Conservation (phyloP, 2,113 vertebrate species). For the Sterrhoptilus dennistouni region DNA sequence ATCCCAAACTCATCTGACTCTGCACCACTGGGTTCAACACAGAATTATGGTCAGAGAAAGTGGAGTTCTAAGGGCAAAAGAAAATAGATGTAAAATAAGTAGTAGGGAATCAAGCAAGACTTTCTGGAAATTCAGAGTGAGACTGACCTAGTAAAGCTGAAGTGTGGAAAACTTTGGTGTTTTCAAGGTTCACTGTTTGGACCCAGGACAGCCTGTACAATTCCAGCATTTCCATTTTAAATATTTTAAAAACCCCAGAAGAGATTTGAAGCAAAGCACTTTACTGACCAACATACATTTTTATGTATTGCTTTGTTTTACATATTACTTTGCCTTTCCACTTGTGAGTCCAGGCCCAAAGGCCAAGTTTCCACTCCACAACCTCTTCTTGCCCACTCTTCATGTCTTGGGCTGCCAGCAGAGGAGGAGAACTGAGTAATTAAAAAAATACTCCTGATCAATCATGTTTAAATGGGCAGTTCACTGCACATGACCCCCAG, state of each 20-base stretch:
- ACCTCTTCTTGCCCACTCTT: not conserved
- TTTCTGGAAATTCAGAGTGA: not conserved
- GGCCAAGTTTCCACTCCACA: not conserved
- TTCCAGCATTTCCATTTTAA: not conserved
- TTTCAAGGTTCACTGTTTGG: not conserved
- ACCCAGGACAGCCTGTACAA: not conserved
- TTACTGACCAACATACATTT: not conserved
- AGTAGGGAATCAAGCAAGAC: not conserved
- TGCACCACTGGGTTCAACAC: not conserved
- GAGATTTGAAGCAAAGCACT: not conserved
- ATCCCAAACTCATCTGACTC: not conserved
- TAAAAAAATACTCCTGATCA: not conserved
- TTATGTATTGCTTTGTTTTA: not conserved
- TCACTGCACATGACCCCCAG: not conserved
- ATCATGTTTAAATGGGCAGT: not conserved
- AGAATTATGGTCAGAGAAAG: not conserved
- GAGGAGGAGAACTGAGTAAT: not conserved
- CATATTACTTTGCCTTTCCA: not conserved
- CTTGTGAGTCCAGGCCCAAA: not conserved
- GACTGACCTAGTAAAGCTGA: not conserved
- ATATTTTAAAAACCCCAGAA: not conserved
- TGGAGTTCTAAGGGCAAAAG: not conserved
- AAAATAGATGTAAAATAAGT: not conserved
- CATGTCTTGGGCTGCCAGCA: not conserved
- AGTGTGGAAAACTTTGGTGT: not conserved